These are phyloP conservation scores for Hermodice carunculata DNA, from an alignment of 2,888 invertebrate genomes.

Conservation along the genomic window DNA sequence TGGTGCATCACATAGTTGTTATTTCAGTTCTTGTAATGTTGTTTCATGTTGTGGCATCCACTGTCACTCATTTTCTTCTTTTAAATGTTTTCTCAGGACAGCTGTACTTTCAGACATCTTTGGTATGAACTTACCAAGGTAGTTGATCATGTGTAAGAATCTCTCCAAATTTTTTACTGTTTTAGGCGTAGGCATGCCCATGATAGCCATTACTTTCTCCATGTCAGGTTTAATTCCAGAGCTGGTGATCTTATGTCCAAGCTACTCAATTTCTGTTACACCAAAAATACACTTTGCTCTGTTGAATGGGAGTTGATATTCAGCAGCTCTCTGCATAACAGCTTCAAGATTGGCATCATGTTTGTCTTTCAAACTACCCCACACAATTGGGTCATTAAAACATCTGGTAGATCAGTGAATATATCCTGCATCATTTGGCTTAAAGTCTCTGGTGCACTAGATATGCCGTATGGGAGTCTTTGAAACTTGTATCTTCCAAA, in stretches of 20 bases:
- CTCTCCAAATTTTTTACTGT: neutral
- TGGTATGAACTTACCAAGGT: neutral
- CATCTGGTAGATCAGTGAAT: neutral
- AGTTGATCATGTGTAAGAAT: neutral
- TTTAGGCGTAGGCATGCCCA: neutral
- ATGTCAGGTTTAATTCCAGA: neutral
- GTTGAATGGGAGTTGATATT: neutral
- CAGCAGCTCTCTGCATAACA: neutral
- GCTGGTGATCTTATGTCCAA: neutral
- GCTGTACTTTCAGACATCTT: neutral
- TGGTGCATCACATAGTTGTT: constrained; percentile 26
- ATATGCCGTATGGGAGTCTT: too few species aligned
- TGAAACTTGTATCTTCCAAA: too few species aligned
- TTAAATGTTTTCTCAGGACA: neutral
- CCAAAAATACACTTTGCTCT: neutral
- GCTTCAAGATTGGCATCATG: neutral
- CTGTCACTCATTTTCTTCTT: neutral
- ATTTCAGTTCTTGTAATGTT: constrained; percentile 24
- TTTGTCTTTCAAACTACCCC: neutral
- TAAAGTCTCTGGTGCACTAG: too few species aligned
- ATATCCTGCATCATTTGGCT: too few species aligned
- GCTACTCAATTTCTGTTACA: neutral
- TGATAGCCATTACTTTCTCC: neutral
- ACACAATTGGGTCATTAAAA: neutral
- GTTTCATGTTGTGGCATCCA: neutral